Base-by-base conservation (phyloP, 2,797 vertebrate species). In the Rhincodon typus region DNA sequence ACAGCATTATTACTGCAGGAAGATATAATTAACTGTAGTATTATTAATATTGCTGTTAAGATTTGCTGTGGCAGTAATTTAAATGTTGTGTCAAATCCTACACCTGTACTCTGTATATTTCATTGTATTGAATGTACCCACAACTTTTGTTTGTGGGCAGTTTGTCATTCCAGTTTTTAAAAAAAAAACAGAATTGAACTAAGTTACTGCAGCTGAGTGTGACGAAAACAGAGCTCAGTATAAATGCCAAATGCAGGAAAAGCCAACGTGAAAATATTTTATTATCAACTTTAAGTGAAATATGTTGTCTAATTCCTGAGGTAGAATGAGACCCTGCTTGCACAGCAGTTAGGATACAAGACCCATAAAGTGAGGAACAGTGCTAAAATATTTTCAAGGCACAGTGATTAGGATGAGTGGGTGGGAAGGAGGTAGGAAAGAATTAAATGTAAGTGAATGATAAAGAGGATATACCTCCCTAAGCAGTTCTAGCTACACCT, bases 91-190 rank as follows among this genome's bases (percentile, higher is more conserved):
- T 94, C 69, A 19, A 95, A 77, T 95, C 94, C 94, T 77, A 95
- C 21, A 95, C 34, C 70, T 74, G 94, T 95, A 95, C 94, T 77
- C 94, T 77, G 15, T 77, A 91, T 90, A 57, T 62, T 94, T 94
- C 94, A 74, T 95, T 74, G 50, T 77, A 70, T 95, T 95, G 94
- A 95, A 95, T 95, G 94, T 95, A 95, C 74, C 70, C 94, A 94
- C 70, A 95, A 95, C 53, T 95, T 95, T 95, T 57, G 94, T 57
- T 95, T 95, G 94, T 95, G 94, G 57, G 46, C 70, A 95, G 70
- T n/a, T 21, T 95, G 70, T 95, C 94, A 95, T 95, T 95, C 94
- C 94, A 77, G 67, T 72, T 94, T 94, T 50, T 57, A 8, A 50
- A 74, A 77, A n/a, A n/a, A 77, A 3, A 77, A 69, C 67, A 77